Base-by-base conservation (phyloP, 2,888 invertebrate genomes). In the Orthosia incerta region DNA sequence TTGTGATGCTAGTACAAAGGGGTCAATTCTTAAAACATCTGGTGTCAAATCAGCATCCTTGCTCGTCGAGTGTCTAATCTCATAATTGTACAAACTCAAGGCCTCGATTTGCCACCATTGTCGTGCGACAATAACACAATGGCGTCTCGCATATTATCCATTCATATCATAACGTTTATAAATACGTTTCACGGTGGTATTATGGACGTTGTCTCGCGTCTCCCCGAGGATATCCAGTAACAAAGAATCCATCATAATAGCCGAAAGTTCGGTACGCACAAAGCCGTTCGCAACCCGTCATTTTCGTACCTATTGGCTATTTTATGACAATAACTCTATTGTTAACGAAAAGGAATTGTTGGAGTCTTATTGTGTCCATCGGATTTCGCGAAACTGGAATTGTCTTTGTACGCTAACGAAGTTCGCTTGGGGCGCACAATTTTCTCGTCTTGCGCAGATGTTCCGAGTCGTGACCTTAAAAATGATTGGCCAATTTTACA, bases 251-350 rank as follows among this genome's bases (percentile, higher is more conserved):
- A 89, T 93, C 93, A 94, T 94, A 94, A 95, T 93, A 91, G 92
- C 93, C 91, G 89, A 93, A 94, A 94, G 90, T 93, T 92, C 91
- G 91, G 89, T 90, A 89, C 87, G 88, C 86, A 94, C 94, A 95
- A 95, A 93, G 93, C 91, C 85, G 88, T 89, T 92, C 92, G 91
- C 93, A 95, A 96, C 96, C 96, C 94, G 95, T 95, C 95, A 96
- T 96, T 95, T 96, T 95, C 93, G 91, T 94, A 94, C 93, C 94
- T 95, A 96, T 95, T 95, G 96, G 95, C 95, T 95, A 96, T 96
- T 95, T 95, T 96, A 95, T 92, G 93, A 96, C 95, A 96, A 96
- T 95, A 94, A 92, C 90, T 82, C 87, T 89, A 93, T 96, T 96
- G 95, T 95, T 91, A 86, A 87, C 83, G 83, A 86, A 86, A 86